phyloP scores from a whole-genome alignment of 1,140 invertebrate species.

The Drosophila elegans region DNA sequence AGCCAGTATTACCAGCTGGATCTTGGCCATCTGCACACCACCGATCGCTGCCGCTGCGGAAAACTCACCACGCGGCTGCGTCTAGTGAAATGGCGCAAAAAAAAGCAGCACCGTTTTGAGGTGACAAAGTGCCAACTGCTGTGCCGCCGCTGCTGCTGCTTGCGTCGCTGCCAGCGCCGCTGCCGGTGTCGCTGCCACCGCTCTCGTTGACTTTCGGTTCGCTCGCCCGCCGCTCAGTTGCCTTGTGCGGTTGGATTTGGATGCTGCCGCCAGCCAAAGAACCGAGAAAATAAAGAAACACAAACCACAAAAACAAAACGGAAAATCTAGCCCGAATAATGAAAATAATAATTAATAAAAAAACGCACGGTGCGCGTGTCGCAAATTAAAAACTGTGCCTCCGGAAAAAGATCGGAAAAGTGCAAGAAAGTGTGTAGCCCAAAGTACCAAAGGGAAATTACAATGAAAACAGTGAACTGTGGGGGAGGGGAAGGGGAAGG shows the following conservation, averaged over 20 bases:
- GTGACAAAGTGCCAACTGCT: conserved; percentile 55
- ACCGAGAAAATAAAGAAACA: conserved; percentile 34
- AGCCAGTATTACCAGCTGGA: conserved; percentile 1
- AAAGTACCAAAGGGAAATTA: background rate
- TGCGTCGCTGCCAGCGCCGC: conserved; percentile 9
- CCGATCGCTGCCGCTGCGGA: conserved; percentile 26
- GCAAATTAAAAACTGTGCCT: conserved; percentile 1
- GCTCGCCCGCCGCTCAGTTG: conserved; percentile 59
- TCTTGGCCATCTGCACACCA: background rate
- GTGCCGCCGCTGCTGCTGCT: conserved; percentile 10
- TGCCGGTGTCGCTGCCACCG: conserved; percentile 4
- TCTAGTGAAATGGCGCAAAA: conserved; percentile 6
- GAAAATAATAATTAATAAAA: conserved; percentile 21
- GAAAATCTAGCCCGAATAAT: conserved; percentile 13
- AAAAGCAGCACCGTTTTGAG: conserved; percentile 32
- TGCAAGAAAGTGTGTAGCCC: conserved; percentile 22
- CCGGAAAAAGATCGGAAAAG: conserved; percentile 5
- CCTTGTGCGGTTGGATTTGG: conserved; percentile 73
- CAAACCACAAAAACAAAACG: conserved; percentile 17
- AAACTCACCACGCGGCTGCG: conserved; percentile 42
- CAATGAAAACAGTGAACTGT: conserved; percentile 1
- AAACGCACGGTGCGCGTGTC: conserved; percentile 29
- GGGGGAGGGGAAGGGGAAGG: conserved; percentile 3
- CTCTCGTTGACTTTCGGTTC: conserved; percentile 39
- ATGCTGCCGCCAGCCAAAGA: conserved; percentile 60